Conservation (phyloP, 2,888 invertebrate genomes). For the Carterocephalus palaemon region DNA sequence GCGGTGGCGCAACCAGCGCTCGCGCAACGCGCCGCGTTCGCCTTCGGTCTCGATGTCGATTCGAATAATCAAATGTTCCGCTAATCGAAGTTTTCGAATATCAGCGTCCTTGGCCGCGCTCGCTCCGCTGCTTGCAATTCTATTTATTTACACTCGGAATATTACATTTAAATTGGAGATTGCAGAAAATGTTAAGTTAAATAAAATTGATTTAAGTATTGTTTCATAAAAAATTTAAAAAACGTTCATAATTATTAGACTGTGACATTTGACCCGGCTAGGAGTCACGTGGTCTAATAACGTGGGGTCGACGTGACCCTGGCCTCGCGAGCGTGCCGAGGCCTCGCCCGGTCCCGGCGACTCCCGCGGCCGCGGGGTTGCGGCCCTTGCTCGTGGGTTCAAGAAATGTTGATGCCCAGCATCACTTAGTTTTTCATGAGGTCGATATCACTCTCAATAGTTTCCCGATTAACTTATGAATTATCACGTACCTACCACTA, state of each 20-base stretch:
- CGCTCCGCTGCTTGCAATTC: slow-evolving; percentile 4
- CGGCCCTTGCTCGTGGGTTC: too few relatives aligned
- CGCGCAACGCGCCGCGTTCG: slow-evolving; percentile 27
- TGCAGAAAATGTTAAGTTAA: slow-evolving; percentile 9
- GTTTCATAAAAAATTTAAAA: too few relatives aligned
- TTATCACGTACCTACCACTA: too few relatives aligned
- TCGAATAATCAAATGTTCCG: slow-evolving; percentile 33
- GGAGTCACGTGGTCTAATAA: background rate
- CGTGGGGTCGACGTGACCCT: slow-evolving; percentile 6
- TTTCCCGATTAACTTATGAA: too few relatives aligned
- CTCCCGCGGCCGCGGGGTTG: too few relatives aligned
- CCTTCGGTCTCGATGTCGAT: slow-evolving; percentile 32
- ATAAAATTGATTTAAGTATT: slow-evolving; percentile 5
- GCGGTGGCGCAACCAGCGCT: slow-evolving; percentile 19
- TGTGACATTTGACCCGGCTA: background rate
- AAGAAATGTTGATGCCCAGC: too few relatives aligned
- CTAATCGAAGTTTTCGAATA: slow-evolving; percentile 26
- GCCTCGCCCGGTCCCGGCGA: too few relatives aligned
- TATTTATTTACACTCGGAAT: background rate
- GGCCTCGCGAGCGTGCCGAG: slow-evolving; percentile 3
- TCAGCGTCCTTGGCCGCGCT: slow-evolving; percentile 28
- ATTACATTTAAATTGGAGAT: slow-evolving; percentile 5
- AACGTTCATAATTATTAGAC: background rate
- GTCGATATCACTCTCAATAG: too few relatives aligned
- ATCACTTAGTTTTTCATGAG: too few relatives aligned